Evolutionary conservation across 2,888 invertebrate genomes (phyloP).

Genomic region (Cerceris ruficornis): DNA sequence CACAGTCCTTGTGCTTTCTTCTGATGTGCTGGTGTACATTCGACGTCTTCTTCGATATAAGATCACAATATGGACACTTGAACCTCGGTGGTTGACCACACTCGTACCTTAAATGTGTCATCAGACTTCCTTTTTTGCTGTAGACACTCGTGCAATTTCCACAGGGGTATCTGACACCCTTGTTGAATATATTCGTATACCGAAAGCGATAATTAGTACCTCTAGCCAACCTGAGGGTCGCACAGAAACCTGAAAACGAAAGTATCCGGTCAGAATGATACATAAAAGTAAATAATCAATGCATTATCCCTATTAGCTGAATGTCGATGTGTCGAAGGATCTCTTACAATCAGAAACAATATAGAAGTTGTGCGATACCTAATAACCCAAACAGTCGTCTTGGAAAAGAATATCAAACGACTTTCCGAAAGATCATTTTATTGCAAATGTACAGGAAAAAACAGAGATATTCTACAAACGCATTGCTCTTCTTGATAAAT

Average conservation of each 20-base stretch:
- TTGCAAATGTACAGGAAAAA: too few relatives aligned
- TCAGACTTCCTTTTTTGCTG: conserved; percentile 59
- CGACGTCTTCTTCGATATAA: conserved; percentile 72
- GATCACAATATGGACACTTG: conserved; percentile 76
- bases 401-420: too few relatives aligned
- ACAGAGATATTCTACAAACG: too few relatives aligned
- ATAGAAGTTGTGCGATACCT: too few relatives aligned
- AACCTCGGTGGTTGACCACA: conserved; percentile 77
- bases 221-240: conserved; percentile 14
- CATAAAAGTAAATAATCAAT: neutral
- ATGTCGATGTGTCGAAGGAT: too few relatives aligned
- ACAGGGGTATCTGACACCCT: conserved; percentile 59
- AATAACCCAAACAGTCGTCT: too few relatives aligned
- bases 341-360: too few relatives aligned
- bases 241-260: conserved; percentile 50
- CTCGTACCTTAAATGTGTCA: conserved; percentile 71
- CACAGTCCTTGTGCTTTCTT: conserved; percentile 56
- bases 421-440: too few relatives aligned
- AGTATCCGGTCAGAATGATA: conserved; percentile 36
- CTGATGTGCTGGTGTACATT: conserved; percentile 69
- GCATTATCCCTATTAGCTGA: neutral
- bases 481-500: too few relatives aligned
- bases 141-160: conserved; percentile 69
- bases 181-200: conserved; percentile 14
- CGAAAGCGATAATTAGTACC: conserved; percentile 5